Conservation (phyloP, 2,113 vertebrate genomes). For the Cynocephalus volans region DNA sequence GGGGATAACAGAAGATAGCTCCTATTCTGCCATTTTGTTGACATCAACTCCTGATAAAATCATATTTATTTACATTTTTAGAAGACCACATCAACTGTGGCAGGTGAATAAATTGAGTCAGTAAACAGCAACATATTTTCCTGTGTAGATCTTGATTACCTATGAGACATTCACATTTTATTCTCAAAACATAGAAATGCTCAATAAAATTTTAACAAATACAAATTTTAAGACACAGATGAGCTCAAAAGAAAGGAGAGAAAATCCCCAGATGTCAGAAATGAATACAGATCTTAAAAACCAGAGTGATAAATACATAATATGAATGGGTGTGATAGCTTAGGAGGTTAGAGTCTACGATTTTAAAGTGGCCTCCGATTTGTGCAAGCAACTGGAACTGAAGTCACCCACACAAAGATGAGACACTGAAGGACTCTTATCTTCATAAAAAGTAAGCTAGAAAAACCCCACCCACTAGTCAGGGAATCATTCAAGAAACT, state of each 20-base stretch:
- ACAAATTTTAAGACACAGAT: background rate
- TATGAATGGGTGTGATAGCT: background rate
- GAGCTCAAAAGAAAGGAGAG: background rate
- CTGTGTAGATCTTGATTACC: background rate
- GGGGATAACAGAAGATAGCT: background rate
- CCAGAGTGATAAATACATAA: background rate
- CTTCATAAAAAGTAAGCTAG: background rate
- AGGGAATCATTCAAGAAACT: background rate
- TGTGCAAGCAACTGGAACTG: background rate
- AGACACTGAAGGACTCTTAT: background rate
- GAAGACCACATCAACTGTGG: background rate
- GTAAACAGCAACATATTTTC: background rate
- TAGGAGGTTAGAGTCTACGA: background rate
- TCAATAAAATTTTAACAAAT: background rate
- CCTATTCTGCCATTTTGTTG: background rate
- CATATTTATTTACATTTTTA: background rate
- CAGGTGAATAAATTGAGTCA: background rate
- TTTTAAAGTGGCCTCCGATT: background rate
- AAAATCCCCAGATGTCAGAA: background rate
- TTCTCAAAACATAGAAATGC: background rate
- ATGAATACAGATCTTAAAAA: background rate
- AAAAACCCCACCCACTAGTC: background rate
- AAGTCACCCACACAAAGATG: background rate
- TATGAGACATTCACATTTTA: background rate
- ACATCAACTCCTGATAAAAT: background rate